Percentiles rank a stretch among this genome's conserved stretches.
Evolutionary conservation across 2,888 invertebrate genomes (phyloP).

Genomic region (Xanthia togata): DNA sequence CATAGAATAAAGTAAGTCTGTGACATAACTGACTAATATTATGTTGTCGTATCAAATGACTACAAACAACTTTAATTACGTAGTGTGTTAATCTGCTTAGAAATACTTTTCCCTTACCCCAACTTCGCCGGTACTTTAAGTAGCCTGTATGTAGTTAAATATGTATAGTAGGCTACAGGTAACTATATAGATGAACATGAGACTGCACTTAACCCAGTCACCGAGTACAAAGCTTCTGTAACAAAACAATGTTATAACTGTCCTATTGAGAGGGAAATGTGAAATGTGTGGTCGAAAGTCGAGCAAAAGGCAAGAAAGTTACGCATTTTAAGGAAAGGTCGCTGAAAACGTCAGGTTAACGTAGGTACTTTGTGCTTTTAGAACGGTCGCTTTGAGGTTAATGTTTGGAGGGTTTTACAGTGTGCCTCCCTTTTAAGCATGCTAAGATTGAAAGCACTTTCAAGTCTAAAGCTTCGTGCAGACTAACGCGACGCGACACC

Average conservation of each 20-base stretch:
- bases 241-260: conserved; percentile 36
- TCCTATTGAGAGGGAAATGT: conserved; percentile 51
- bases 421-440: background rate
- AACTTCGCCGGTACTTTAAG: background rate
- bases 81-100: background rate
- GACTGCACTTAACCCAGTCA: conserved; percentile 56
- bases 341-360: background rate
- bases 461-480: no score
- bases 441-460: background rate
- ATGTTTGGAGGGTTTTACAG: background rate
- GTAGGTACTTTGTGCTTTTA: background rate
- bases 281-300: conserved; percentile 44
- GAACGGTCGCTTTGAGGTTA: conserved; percentile 8
- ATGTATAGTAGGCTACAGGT: background rate
- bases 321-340: conserved; percentile 38
- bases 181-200: conserved; percentile 39
- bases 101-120: background rate
- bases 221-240: conserved; percentile 18
- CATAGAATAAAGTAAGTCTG: background rate
- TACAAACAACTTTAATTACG: background rate
- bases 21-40: background rate
- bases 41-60: background rate
- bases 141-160: background rate
- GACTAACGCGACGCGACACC: no score
- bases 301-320: conserved; percentile 43